Evolutionary conservation across 2,797 vertebrate genomes (phyloP).

Genomic region (Aldrovandia affinis): DNA sequence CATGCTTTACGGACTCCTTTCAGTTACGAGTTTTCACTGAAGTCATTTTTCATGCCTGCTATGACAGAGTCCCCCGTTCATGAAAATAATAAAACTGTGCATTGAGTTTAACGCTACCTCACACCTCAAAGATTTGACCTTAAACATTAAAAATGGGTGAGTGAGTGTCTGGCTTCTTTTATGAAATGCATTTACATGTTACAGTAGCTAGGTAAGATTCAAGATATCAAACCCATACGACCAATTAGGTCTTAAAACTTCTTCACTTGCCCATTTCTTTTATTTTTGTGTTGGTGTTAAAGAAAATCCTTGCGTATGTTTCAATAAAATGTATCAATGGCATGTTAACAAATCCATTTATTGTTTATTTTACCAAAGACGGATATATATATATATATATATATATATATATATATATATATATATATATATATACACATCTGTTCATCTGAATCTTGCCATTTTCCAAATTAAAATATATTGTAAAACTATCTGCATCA

Average conservation of each 20-base stretch:
- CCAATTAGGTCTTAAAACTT: not conserved
- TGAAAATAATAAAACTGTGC: conserved; percentile 2
- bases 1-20: not conserved
- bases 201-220: not conserved
- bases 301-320: not conserved
- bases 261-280: not conserved
- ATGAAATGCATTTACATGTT: not conserved
- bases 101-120: not conserved
- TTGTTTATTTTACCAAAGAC: too few relatives aligned
- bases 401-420: not conserved
- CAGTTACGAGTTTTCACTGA: not conserved
- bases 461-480: not conserved
- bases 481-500: not conserved
- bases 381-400: not conserved
- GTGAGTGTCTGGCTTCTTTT: not conserved
- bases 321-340: not conserved
- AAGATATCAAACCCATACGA: not conserved
- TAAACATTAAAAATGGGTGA: not conserved
- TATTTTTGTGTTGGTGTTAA: not conserved
- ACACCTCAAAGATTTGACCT: not conserved
- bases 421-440: not conserved
- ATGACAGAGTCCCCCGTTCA: not conserved
- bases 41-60: not conserved
- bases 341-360: too few relatives aligned
- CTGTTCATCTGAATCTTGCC: not conserved